Evolutionary conservation across 1,140 invertebrate species (phyloP).

Genomic region (fruit fly (Drosophila melanogaster)): Release_6_plus_ISO1_MT NT_033777.3:25647501-25648000

Average conservation of each 20-base stretch:
- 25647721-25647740: slow-evolving; percentile 24
- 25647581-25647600: slow-evolving; percentile 38
- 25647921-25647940: slow-evolving; percentile 41
- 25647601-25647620: slow-evolving; percentile 41
- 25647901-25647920: slow-evolving; percentile 30
- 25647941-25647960: slow-evolving; percentile 39
- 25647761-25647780: slow-evolving; percentile 1
- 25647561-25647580: slow-evolving; percentile 25
- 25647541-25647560: slow-evolving; percentile 11
- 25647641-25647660: slow-evolving; percentile 42
- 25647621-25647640: slow-evolving; percentile 27
- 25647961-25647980: slow-evolving; percentile 39
- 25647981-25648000: slow-evolving; percentile 44
- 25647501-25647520: slow-evolving; percentile 42
- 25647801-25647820: slow-evolving; percentile 13
- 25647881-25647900: slow-evolving; percentile 24
- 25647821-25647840: slow-evolving; percentile 39
- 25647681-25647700: slow-evolving; percentile 41
- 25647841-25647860: slow-evolving; percentile 52
- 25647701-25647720: slow-evolving; percentile 36
- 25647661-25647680: slow-evolving; percentile 60
- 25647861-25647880: slow-evolving; percentile 16
- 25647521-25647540: slow-evolving; percentile 29
- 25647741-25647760: slow-evolving; percentile 14
- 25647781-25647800: slow-evolving; percentile 20